phyloP scores from a whole-genome alignment of 2,113 vertebrate genomes.

The Nothobranchius furzeri region DNA sequence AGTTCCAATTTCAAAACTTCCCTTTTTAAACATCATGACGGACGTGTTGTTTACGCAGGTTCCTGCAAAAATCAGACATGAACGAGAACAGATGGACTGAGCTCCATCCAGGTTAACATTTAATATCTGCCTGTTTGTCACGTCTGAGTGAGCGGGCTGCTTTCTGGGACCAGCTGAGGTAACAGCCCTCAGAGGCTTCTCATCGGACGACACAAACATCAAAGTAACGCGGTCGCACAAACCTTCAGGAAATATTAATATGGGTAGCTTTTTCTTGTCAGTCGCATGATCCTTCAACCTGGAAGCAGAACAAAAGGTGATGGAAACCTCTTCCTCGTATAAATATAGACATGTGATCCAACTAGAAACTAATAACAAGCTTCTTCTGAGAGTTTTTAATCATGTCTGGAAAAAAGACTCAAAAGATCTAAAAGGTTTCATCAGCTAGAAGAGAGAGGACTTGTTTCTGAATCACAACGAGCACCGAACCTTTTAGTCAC shows the following conservation, averaged over 20 bases:
- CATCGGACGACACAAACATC: slow-evolving; percentile 21
- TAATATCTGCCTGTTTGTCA: slow-evolving; percentile 18
- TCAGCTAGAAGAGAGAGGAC: slow-evolving; percentile 31
- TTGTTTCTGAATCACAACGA: background rate
- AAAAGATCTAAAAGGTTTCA: background rate
- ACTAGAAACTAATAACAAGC: slow-evolving; percentile 6
- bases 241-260: slow-evolving; percentile 88
- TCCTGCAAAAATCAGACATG: slow-evolving; percentile 76
- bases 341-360: slow-evolving; percentile 24
- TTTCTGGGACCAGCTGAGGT: slow-evolving; percentile 15
- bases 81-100: slow-evolving; percentile 19
- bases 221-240: slow-evolving; percentile 27
- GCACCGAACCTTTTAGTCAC: slow-evolving; percentile 89
- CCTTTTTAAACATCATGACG: slow-evolving; percentile 99
- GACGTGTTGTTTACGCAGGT: slow-evolving; percentile 99
- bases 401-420: slow-evolving; percentile 11
- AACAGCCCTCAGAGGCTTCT: slow-evolving; percentile 13
- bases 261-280: slow-evolving; percentile 92
- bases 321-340: slow-evolving; percentile 21
- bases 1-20: slow-evolving; percentile 97
- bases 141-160: slow-evolving; percentile 8
- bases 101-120: slow-evolving; percentile 30
- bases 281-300: slow-evolving; percentile 91
- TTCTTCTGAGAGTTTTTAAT: slow-evolving; percentile 19
- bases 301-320: slow-evolving; percentile 49